Evolutionary conservation across 2,888 invertebrate species (phyloP).

Genomic region (Habrosyne pyritoides): DNA sequence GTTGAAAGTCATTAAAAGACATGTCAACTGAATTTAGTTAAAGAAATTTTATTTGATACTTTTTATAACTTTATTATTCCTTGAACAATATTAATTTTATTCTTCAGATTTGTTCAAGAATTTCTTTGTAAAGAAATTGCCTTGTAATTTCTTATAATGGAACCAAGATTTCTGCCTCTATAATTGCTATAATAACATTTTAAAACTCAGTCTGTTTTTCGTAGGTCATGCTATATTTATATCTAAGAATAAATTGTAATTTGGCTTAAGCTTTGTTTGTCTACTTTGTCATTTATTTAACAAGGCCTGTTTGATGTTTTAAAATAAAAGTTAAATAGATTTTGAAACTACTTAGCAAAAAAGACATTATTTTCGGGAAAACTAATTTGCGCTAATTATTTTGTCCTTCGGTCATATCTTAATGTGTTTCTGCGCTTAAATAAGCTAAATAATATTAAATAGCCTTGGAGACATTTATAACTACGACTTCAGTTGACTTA

Average conservation of each 20-base stretch:
- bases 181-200: neutral
- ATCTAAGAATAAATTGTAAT: neutral
- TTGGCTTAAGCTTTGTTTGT: neutral
- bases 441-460: too few relatives aligned
- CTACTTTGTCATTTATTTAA: neutral
- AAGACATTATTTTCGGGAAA: too few relatives aligned
- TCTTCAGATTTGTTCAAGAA: neutral
- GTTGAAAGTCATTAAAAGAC: neutral
- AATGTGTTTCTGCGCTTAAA: too few relatives aligned
- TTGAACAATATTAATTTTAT: neutral
- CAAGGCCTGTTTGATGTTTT: neutral
- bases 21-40: neutral
- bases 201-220: neutral
- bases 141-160: neutral
- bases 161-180: neutral
- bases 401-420: too few relatives aligned
- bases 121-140: neutral
- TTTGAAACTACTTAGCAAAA: neutral
- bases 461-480: too few relatives aligned
- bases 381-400: too few relatives aligned
- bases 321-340: neutral
- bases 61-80: constrained; percentile 14
- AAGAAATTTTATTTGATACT: neutral
- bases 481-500: too few relatives aligned
- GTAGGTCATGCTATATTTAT: neutral